Base-by-base conservation (phyloP, 1,140 invertebrate genomes). In the Eulimnadia texana region DNA sequence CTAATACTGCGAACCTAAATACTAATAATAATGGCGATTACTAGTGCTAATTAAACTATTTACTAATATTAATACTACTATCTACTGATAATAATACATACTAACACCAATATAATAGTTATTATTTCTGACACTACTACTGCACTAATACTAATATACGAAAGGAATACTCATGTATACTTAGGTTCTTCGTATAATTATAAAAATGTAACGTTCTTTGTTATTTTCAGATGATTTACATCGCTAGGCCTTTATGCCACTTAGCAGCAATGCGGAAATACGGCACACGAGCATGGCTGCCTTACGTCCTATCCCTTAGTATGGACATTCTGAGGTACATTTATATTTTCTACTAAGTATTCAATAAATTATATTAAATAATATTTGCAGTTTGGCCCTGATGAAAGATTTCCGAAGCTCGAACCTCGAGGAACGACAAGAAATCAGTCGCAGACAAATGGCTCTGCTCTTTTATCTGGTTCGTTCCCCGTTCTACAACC, bases 401-500 rank as follows among this genome's bases (percentile, higher is more conserved):
- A 6, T 42, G 33, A 42, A 42, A 16, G 16, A 42, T 42, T 42
- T 42, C 6, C 6, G 16, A 16, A 42, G 6, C 6, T 6, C 22
- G 13, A 58, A 20, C 20, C 3, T 13, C 13, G 55, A 58, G 42
- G 55, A 58, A 33, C 55, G 55, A 33, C 27, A 20, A 20, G 55
- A 58, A 33, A 20, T 58, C 13, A 42, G 23, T 19, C 55, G 55
- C 3, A 22, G 55, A 10, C 42, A 3, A 23, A 33, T 27, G 27
- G 24, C 24, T 16, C 20, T 58, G 55, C 55, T 58, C 2, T 27
- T 58, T 3, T 58, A 58, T 19, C 19, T 58, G 23, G 13, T 58
- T 13, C 55, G 55, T 3, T 58, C 55, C 22, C 55, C 55, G 10
- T 29, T 58, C 11, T 58, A 58, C 42, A 27, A 58, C 1, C 55